Evolutionary conservation across 1,140 invertebrate species (phyloP).

Genomic region (Sycophila sp.): DNA sequence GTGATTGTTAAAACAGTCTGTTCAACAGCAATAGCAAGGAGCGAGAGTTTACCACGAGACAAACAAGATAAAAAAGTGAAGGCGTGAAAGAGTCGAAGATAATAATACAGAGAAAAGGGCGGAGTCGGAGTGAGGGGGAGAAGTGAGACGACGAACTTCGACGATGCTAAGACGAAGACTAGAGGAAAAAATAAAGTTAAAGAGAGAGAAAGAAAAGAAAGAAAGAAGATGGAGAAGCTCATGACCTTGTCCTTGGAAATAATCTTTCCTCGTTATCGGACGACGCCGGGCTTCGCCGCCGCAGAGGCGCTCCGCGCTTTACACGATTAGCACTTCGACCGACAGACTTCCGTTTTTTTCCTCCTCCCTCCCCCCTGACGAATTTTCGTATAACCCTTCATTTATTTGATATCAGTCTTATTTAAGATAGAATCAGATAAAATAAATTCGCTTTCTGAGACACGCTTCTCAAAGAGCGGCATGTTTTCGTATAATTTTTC

Average conservation of each 20-base stretch:
- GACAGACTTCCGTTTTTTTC: background rate
- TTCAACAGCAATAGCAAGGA: background rate
- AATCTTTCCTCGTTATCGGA: conserved; percentile 64
- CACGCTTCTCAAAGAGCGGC: no score
- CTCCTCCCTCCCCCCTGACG: background rate
- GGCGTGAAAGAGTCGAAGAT: conserved; percentile 11
- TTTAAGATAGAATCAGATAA: no score
- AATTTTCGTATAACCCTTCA: no score
- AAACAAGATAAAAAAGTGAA: conserved; percentile 4
- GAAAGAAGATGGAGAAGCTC: conserved; percentile 5
- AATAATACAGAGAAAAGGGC: conserved; percentile 24
- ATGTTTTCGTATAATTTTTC: no score
- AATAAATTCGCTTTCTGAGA: no score
- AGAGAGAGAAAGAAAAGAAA: background rate
- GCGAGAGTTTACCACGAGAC: background rate
- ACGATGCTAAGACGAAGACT: background rate
- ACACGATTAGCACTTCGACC: background rate
- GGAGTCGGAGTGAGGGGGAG: background rate
- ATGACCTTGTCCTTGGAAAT: conserved; percentile 62
- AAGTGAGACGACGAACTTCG: background rate
- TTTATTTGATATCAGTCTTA: no score
- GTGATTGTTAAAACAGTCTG: no score
- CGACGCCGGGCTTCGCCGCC: conserved; percentile 48
- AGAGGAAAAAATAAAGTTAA: background rate
- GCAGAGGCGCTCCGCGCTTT: conserved; percentile 1